Base-by-base conservation (phyloP, 1,140 invertebrate species). In the Ips nitidus region DNA sequence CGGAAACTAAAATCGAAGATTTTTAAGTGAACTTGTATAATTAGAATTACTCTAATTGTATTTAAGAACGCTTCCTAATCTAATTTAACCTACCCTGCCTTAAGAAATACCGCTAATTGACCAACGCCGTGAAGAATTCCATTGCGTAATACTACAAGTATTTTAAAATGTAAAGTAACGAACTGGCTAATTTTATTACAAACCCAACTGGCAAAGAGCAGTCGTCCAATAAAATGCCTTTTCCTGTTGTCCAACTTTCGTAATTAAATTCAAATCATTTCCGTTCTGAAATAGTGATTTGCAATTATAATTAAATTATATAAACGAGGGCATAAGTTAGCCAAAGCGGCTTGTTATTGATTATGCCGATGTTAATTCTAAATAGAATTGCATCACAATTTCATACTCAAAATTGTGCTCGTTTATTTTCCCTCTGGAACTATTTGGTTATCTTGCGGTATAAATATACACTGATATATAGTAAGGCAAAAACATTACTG, bases 221-320 rank as follows among this genome's bases (percentile, higher is more conserved):
- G 53, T n/a, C 38, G 53, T 56, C 53, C 7, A 56, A 56, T 56
- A 8, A 50, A 50, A 56, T 37, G 22, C 53, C 53, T 37, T 56
- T 56, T 56, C 7, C 53, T 56, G 53, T n/a, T 56, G n/a, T 56
- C 53, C 38, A 56, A 56, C 53, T 56, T 56, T 37, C 53, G 53
- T 56, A 56, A 56, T 56, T 56, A 56, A 56, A 56, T 56, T 56
- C 53, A 56, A 56, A 56, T 56, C 36, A 56, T 56, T 56, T 56
- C 53, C 53, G n/a, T 7, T 6, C 53, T 56, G 4, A 56, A 56
- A 39, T 39, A 39, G 53, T 39, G 38, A 56, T 56, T 39, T 56
- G 53, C 36, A 56, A 56, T 56, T 56, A 22, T 56, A 56, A 56
- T 56, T 56, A 56, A 56, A 56, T 56, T 56, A 37, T 56, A 56